phyloP scores from a whole-genome alignment of 2,797 vertebrate genomes.

The Phoebastria nigripes region DNA sequence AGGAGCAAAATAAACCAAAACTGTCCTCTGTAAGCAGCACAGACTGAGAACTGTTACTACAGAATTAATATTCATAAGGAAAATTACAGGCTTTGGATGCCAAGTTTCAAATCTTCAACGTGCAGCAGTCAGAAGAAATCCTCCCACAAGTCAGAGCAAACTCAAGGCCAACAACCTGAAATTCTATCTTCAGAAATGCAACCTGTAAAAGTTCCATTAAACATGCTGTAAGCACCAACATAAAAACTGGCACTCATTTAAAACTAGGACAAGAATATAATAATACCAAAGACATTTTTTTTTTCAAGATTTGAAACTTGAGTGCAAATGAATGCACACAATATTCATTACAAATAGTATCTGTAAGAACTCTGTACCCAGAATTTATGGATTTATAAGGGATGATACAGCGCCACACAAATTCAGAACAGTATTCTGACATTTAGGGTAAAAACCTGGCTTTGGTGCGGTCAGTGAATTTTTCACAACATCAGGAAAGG shows the following conservation, averaged over 20 bases:
- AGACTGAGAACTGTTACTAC: neutral
- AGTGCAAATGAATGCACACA: neutral
- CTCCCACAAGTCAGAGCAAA: neutral
- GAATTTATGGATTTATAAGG: neutral
- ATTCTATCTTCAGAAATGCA: neutral
- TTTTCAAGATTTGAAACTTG: neutral
- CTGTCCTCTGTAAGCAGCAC: neutral
- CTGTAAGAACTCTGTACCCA: neutral
- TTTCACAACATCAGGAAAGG: neutral
- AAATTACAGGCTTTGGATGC: neutral
- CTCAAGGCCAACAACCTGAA: neutral
- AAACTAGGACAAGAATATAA: neutral
- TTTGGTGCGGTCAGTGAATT: neutral
- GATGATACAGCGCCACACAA: neutral
- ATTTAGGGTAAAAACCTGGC: neutral
- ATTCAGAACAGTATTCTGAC: neutral
- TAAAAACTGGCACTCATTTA: neutral
- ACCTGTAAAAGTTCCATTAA: neutral
- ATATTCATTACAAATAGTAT: neutral
- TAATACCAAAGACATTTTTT: neutral
- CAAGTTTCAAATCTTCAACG: slow-evolving; percentile 13
- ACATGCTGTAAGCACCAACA: neutral
- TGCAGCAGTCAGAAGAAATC: neutral
- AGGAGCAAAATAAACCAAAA: neutral
- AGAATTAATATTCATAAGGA: neutral